These are phyloP conservation scores for Saccostrea cuccullata DNA, from an alignment of 1,140 invertebrate species.

Conservation along the genomic window DNA sequence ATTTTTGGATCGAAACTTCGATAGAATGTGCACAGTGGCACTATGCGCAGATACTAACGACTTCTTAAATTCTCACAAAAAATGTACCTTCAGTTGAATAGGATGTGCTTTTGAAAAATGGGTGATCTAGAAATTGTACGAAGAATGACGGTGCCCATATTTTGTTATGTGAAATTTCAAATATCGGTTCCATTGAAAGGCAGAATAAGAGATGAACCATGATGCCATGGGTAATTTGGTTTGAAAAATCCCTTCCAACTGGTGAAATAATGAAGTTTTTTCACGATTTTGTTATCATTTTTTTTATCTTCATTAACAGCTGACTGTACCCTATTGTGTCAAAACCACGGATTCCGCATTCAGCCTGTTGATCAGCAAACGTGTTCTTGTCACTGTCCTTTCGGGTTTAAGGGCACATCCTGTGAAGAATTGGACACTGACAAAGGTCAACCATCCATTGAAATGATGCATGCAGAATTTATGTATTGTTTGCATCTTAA, in stretches of 20 bases:
- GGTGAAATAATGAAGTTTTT: too few species aligned
- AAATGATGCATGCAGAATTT: not conserved
- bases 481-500: too few species aligned
- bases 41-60: too few species aligned
- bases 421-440: not conserved
- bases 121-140: not conserved
- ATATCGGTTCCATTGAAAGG: not conserved
- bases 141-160: not conserved
- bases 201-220: not conserved
- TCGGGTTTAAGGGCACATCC: not conserved
- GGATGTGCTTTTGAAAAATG: too few species aligned
- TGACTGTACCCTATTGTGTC: not conserved
- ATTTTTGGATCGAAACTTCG: too few species aligned
- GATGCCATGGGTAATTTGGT: too few species aligned
- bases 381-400: not conserved
- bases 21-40: too few species aligned
- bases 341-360: not conserved
- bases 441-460: not conserved
- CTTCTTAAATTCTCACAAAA: too few species aligned
- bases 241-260: too few species aligned
- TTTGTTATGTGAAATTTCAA: not conserved
- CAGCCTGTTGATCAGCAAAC: not conserved
- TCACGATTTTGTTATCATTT: not conserved
- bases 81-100: too few species aligned
- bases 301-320: not conserved